Conservation (phyloP, 2,113 vertebrate species). For the Entelurus aequoreus region DNA sequence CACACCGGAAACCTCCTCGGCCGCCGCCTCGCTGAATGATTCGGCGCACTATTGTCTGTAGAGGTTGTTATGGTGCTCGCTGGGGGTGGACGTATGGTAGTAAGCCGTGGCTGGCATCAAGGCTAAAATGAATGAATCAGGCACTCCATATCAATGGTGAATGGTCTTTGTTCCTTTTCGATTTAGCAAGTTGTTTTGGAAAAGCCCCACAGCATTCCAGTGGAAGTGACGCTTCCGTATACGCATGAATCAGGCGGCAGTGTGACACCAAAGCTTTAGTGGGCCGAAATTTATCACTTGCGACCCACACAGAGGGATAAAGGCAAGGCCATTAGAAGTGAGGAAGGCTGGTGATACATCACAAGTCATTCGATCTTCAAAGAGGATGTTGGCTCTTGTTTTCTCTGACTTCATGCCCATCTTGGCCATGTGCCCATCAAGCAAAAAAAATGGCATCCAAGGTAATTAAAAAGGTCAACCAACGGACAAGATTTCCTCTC, state of each 20-base stretch:
- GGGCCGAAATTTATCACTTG: slow-evolving; percentile 31
- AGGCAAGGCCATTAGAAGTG: slow-evolving; percentile 21
- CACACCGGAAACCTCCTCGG: slow-evolving; percentile 49
- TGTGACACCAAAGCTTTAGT: slow-evolving; percentile 21
- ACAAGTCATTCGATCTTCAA: slow-evolving; percentile 31
- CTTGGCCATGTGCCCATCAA: slow-evolving; percentile 21
- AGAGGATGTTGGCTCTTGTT: slow-evolving; percentile 23
- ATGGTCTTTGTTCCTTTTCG: slow-evolving; percentile 49
- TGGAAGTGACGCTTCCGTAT: slow-evolving; percentile 40
- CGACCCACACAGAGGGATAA: slow-evolving; percentile 23
- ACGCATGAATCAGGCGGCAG: slow-evolving; percentile 21
- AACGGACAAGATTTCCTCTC: no score
- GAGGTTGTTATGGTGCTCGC: slow-evolving; percentile 48
- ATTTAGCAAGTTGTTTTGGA: slow-evolving; percentile 62
- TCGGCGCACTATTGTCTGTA: slow-evolving; percentile 29
- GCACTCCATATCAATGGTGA: slow-evolving; percentile 54
- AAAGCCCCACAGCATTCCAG: slow-evolving; percentile 20
- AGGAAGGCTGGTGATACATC: slow-evolving; percentile 20
- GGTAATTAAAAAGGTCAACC: no score
- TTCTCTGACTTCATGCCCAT: background rate
- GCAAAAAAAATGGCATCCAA: slow-evolving; percentile 5
- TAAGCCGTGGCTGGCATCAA: slow-evolving; percentile 41
- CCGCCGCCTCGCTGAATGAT: slow-evolving; percentile 33
- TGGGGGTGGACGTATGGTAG: slow-evolving; percentile 34
- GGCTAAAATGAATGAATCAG: slow-evolving; percentile 55